phyloP scores from a whole-genome alignment of 1,140 invertebrate genomes.

The Drosophila pectinifera region DNA sequence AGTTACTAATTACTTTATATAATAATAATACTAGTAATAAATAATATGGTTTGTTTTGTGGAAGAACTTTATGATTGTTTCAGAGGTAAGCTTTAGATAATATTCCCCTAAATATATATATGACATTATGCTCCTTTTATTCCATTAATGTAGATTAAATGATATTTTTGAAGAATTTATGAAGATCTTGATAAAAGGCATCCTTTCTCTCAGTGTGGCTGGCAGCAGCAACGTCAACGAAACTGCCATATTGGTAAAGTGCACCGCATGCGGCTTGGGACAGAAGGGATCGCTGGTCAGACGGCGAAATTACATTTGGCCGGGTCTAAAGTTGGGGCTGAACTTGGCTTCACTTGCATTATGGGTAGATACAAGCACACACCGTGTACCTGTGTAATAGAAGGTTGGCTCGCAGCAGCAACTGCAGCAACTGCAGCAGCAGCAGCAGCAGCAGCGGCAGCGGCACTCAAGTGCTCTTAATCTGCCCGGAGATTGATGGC shows the following conservation, averaged over 20 bases:
- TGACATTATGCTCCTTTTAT: too few relatives aligned
- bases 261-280: conserved; percentile 52
- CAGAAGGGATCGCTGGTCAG: conserved; percentile 75
- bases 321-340: conserved; percentile 36
- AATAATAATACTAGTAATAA: too few relatives aligned
- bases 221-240: conserved; percentile 23
- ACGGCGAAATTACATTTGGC: conserved; percentile 76
- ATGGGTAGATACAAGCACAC: conserved; percentile 17
- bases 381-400: conserved; percentile 42
- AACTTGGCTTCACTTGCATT: conserved; percentile 34
- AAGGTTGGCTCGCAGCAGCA: conserved; percentile 37
- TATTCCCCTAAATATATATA: too few relatives aligned
- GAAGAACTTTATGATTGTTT: too few relatives aligned
- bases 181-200: too few relatives aligned
- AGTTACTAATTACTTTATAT: too few relatives aligned
- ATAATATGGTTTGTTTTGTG: too few relatives aligned
- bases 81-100: too few relatives aligned
- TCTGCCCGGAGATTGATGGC: conserved; percentile 70
- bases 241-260: conserved; percentile 55
- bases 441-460: conserved; percentile 27
- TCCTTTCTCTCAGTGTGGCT: background rate
- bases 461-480: conserved; percentile 64
- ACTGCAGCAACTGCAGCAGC: conserved; percentile 5
- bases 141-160: too few relatives aligned
- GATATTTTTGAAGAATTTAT: too few relatives aligned